Evolutionary conservation across 2,888 invertebrate species (phyloP), one percentile per base, ranked within the genome.

Genomic region (Rhingia rostrata): DNA sequence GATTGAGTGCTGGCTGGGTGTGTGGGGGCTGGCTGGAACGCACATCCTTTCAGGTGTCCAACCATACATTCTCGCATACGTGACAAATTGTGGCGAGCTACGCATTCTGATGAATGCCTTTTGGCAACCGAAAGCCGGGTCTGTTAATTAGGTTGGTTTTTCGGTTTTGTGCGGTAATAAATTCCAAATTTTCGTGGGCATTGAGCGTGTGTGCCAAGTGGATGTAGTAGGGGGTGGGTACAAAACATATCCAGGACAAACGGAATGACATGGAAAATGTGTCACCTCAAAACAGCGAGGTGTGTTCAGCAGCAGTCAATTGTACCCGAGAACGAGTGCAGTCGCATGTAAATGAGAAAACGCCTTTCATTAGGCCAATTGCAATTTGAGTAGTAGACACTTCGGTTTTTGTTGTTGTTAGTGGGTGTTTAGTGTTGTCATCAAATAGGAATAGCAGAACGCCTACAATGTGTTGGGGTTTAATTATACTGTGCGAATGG

Each of bases 21-120:
- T 14, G 30, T 49, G 12, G 37, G 43, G 7, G 49, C 6, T 22
- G 63, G 39, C 70, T 22, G 22, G 64, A 70, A 69, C 67, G 80
- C 74, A 74, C 74, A 74, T 69, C 74, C 74, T 73, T 72, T 73
- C 66, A 72, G 72, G 72, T 79, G 72, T 72, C 79, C 51, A 47
- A 6, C 22, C 30, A 60, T 32, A 47, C 4, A 12, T 32, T 47
- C 39, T 35, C 33, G 22, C 22, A 22, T 39, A 33, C 43, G n/a
- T 43, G 67, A 32, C 14, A 67, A 61, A 35, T 66, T 74, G 75
- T 53, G 53, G 41, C 56, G 32, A 63, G 9, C 32, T 54, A 73
- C 67, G 73, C 73, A 73, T 47, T 30, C 49, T 45, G 56, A 39
- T 47, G 37, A 54, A 69, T 69, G 51, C 51, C 32, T 47, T 35